A percentile compares a stretch with the other conserved stretches of the same genome.
Evolutionary conservation across 2,888 invertebrate genomes (phyloP).

Genomic region (Eulithis testata): DNA sequence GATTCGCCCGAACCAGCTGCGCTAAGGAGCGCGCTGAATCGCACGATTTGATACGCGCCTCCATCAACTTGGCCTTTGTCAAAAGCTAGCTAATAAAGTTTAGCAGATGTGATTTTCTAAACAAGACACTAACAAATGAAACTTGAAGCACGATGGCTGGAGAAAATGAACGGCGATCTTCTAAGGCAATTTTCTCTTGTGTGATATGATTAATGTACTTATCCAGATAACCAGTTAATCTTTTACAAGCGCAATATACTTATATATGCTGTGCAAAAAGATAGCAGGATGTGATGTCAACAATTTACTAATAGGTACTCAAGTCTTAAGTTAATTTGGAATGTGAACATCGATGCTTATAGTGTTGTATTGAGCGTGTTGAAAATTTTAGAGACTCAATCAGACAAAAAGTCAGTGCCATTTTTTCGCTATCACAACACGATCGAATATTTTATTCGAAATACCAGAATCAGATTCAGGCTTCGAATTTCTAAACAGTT

Average conservation of each 20-base stretch:
- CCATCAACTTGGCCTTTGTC: slow-evolving; percentile 79
- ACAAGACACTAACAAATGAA: slow-evolving; percentile 81
- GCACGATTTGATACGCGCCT: slow-evolving; percentile 82
- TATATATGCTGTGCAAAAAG: slow-evolving; percentile 32
- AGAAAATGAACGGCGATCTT: slow-evolving; percentile 60
- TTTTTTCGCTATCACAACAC: slow-evolving; percentile 76
- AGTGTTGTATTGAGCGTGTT: slow-evolving; percentile 53
- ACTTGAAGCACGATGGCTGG: slow-evolving; percentile 60
- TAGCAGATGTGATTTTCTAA: slow-evolving; percentile 83
- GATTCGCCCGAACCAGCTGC: slow-evolving; percentile 80
- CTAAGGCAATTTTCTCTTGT: slow-evolving; percentile 61
- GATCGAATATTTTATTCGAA: slow-evolving; percentile 68
- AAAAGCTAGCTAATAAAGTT: slow-evolving; percentile 81
- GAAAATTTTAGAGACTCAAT: slow-evolving; percentile 61
- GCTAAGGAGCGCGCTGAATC: slow-evolving; percentile 78
- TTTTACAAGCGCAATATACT: slow-evolving; percentile 38
- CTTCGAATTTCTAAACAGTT: slow-evolving; percentile 70
- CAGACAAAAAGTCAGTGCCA: slow-evolving; percentile 65
- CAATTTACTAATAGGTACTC: slow-evolving; percentile 39
- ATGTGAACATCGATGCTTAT: slow-evolving; percentile 62
- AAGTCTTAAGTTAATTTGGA: slow-evolving; percentile 58
- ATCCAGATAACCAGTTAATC: slow-evolving; percentile 47
- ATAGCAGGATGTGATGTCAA: slow-evolving; percentile 34
- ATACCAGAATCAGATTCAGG: slow-evolving; percentile 62
- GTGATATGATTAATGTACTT: slow-evolving; percentile 59